A percentile compares a stretch with the other conserved stretches of the same genome.
Evolutionary conservation across 2,888 invertebrate genomes (phyloP).

Genomic region (Meandrusa payeni): DNA sequence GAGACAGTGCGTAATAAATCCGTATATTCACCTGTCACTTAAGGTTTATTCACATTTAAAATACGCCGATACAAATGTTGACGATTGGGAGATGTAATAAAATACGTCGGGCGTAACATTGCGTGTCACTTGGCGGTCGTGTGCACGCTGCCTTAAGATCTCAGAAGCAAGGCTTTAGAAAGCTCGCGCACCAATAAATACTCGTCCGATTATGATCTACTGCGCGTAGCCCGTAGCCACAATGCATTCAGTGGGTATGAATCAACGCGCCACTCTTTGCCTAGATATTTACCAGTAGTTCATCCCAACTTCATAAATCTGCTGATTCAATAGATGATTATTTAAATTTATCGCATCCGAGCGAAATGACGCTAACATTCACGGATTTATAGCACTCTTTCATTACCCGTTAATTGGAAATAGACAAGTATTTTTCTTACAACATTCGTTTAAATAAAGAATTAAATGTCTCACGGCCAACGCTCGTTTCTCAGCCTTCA

Average conservation of each 20-base stretch:
- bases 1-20: constrained; percentile 43
- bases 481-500: constrained; percentile 14
- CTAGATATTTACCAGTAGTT: constrained; percentile 38
- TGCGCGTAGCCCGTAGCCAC: constrained; percentile 76
- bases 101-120: constrained; percentile 41
- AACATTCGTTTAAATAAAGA: constrained; percentile 18
- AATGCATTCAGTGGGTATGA: constrained; percentile 42
- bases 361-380: constrained; percentile 24
- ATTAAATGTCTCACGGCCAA: constrained; percentile 3
- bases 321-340: constrained; percentile 35
- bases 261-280: constrained; percentile 37
- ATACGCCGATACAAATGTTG: constrained; percentile 34
- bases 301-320: constrained; percentile 40
- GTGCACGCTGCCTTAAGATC: constrained; percentile 47
- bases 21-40: constrained; percentile 45
- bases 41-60: constrained; percentile 42
- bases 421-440: constrained; percentile 16
- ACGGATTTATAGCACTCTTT: constrained; percentile 25
- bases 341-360: constrained; percentile 33
- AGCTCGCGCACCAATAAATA: constrained; percentile 74
- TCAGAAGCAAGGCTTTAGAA: constrained; percentile 55
- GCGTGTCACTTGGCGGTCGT: constrained; percentile 63
- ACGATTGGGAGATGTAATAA: constrained; percentile 32
- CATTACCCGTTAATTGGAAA: constrained; percentile 20
- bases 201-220: constrained; percentile 78